Conservation (phyloP, 2,797 vertebrate genomes). For the Etheostoma perlongum region DNA sequence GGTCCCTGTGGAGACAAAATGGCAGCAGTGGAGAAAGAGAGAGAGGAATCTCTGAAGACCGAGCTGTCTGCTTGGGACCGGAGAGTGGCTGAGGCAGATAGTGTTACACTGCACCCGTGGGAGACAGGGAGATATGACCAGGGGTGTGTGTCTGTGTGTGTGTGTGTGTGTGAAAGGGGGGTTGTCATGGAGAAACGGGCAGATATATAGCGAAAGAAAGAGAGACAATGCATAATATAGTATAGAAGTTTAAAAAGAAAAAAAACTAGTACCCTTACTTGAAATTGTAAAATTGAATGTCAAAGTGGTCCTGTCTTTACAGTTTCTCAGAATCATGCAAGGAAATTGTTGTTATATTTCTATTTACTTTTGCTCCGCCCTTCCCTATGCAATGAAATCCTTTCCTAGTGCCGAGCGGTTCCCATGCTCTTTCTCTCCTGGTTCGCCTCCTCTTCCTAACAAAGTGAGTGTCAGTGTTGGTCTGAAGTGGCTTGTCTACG, state of each 20-base stretch:
- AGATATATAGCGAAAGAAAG: constrained; percentile 17
- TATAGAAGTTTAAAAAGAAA: background rate
- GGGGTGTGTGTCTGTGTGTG: constrained; percentile 49
- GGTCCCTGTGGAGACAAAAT: constrained; percentile 69
- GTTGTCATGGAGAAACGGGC: constrained; percentile 33
- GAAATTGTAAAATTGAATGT: constrained; percentile 13
- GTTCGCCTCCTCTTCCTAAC: constrained; percentile 33
- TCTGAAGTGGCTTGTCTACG: constrained; percentile 66
- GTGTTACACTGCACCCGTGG: constrained; percentile 75
- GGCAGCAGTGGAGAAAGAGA: constrained; percentile 57
- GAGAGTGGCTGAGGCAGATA: constrained; percentile 76
- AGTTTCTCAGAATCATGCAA: background rate
- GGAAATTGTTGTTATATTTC: constrained; percentile 16
- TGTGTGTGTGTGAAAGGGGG: background rate
- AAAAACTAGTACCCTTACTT: background rate
- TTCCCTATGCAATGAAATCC: background rate
- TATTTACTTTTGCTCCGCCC: constrained; percentile 22
- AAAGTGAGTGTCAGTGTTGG: constrained; percentile 54
- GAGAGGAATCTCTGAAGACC: constrained; percentile 72
- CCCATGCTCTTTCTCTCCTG: constrained; percentile 68
- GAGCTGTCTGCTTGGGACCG: constrained; percentile 72
- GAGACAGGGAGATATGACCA: constrained; percentile 70
- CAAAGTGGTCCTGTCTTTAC: background rate
- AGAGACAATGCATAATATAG: constrained; percentile 24
- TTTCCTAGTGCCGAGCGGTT: constrained; percentile 38